phyloP scores from a whole-genome alignment of 37 sponge, comb jelly and placozoan genomes.

The Ephydatia muelleri region DNA sequence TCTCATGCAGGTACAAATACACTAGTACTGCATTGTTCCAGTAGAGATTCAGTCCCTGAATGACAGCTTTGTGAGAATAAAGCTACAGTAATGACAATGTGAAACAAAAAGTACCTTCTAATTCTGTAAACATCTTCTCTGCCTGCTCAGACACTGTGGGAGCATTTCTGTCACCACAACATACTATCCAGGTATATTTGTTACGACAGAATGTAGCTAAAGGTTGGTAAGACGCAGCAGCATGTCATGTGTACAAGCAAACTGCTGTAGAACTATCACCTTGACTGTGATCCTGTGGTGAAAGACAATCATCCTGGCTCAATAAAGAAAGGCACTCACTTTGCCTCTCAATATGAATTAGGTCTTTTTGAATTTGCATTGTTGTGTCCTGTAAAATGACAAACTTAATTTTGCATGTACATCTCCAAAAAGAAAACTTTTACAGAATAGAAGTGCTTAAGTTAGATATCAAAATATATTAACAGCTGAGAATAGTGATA shows the following conservation, averaged over 20 bases:
- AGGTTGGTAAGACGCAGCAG: no score
- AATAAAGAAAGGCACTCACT: neutral
- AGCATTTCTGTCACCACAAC: slow-evolving; percentile 12
- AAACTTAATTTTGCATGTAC: no score
- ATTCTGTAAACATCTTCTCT: slow-evolving; percentile 3
- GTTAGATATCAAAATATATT: no score
- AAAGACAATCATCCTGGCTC: neutral
- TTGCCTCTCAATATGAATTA: neutral
- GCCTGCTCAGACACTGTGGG: slow-evolving; percentile 6
- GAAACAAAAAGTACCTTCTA: neutral
- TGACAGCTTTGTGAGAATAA: neutral
- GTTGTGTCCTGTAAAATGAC: no score
- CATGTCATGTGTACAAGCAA: neutral
- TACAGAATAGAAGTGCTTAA: no score
- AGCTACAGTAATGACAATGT: neutral
- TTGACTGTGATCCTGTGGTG: neutral
- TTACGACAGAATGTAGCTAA: neutral
- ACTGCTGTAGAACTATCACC: neutral
- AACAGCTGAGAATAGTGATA: no score
- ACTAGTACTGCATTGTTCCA: slow-evolving; percentile 53
- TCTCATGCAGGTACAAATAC: slow-evolving; percentile 60
- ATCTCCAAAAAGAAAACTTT: no score
- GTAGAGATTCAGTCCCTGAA: neutral
- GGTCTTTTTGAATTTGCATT: neutral
- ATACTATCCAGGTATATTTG: slow-evolving; percentile 16